These are phyloP conservation scores for Acleris literana DNA, from an alignment of 2,888 invertebrate genomes.

Conservation along the genomic window DNA sequence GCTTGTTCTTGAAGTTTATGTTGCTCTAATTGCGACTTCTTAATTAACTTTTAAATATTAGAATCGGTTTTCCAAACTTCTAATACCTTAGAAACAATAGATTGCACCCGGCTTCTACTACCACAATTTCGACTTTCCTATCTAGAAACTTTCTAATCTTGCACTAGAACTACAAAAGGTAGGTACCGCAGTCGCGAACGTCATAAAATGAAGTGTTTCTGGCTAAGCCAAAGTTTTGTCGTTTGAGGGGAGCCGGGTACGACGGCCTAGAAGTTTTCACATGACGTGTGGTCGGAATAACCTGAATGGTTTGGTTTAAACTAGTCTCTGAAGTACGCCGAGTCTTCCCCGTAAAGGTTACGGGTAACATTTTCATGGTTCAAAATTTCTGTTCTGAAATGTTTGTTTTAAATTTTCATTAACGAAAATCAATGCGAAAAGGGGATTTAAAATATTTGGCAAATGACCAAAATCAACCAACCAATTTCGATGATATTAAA, in stretches of 20 bases:
- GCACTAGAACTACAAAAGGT: constrained; percentile 25
- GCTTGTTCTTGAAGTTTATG: too few species aligned
- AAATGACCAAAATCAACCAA: too few species aligned
- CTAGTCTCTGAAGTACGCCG: constrained; percentile 7
- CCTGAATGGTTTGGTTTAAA: constrained; percentile 33
- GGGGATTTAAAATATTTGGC: too few species aligned
- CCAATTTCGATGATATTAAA: too few species aligned
- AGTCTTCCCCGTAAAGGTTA: neutral
- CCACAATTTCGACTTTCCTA: neutral
- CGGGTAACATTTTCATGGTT: constrained; percentile 1
- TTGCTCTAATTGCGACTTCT: too few species aligned
- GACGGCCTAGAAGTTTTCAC: constrained; percentile 30
- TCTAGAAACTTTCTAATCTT: constrained; percentile 14
- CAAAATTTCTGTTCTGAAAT: neutral
- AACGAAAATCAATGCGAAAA: too few species aligned
- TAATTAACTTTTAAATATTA: too few species aligned
- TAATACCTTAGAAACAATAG: neutral
- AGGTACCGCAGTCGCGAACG: constrained; percentile 22
- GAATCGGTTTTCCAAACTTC: too few species aligned
- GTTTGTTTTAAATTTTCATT: neutral
- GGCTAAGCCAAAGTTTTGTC: constrained; percentile 36
- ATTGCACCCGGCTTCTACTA: neutral
- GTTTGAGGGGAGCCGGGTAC: constrained; percentile 32
- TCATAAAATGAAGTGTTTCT: constrained; percentile 51
- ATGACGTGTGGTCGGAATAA: constrained; percentile 39